phyloP scores from a whole-genome alignment of 2,113 vertebrate species.

The Scartelaos histophorus region DNA sequence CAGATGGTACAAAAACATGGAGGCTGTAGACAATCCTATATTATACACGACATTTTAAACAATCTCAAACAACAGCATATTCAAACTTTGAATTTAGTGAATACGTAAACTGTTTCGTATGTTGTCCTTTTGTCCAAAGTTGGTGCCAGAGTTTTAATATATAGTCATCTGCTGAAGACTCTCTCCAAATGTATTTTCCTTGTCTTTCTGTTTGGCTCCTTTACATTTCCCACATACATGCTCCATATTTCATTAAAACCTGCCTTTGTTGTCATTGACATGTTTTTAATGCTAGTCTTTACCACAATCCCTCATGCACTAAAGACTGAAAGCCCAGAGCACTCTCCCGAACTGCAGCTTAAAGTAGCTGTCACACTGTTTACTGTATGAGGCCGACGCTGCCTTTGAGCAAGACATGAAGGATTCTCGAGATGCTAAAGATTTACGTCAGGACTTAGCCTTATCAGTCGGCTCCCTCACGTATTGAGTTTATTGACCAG shows the following conservation, averaged over 20 bases:
- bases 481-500: conserved; percentile 76
- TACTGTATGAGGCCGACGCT: conserved; percentile 70
- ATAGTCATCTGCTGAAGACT: not conserved
- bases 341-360: conserved; percentile 66
- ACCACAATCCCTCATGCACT: not conserved
- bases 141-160: not conserved
- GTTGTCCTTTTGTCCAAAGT: not conserved
- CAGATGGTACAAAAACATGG: not conserved
- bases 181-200: not conserved
- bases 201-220: not conserved
- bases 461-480: conserved; percentile 71
- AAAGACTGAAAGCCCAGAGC: conserved; percentile 41
- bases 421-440: conserved; percentile 63
- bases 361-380: conserved; percentile 71
- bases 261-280: conserved; percentile 46
- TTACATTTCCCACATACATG: conserved; percentile 6
- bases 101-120: not conserved
- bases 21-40: not conserved
- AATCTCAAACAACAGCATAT: not conserved
- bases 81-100: not conserved
- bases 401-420: conserved; percentile 66
- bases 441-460: conserved; percentile 70
- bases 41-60: not conserved
- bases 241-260: conserved; percentile 48
- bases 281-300: conserved; percentile 42